Percentiles rank a stretch among this genome's conserved stretches.
These are phyloP conservation scores for Amphipoea oculea DNA, from an alignment of 2,888 invertebrate genomes.

Conservation along the genomic window DNA sequence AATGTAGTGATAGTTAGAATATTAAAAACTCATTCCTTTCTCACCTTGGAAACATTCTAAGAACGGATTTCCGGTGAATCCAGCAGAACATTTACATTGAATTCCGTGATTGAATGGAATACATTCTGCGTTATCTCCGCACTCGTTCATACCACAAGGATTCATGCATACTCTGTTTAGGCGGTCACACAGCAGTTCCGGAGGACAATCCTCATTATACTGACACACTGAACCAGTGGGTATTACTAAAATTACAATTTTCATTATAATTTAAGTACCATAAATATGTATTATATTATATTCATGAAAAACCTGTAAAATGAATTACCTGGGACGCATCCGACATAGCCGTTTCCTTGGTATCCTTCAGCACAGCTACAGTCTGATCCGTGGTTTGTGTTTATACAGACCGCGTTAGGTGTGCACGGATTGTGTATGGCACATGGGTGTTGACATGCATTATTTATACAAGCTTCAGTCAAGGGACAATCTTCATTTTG, in stretches of 20 bases:
- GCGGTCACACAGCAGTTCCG: slow-evolving; percentile 95
- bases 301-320: background rate
- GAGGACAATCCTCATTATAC: slow-evolving; percentile 97
- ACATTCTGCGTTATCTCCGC: slow-evolving; percentile 96
- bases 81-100: slow-evolving; percentile 93
- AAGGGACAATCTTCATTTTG: slow-evolving; percentile 96
- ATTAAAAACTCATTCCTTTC: slow-evolving; percentile 14
- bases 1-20: background rate
- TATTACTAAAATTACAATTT: slow-evolving; percentile 77
- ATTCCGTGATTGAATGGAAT: slow-evolving; percentile 94
- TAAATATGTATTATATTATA: background rate
- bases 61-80: slow-evolving; percentile 94
- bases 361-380: slow-evolving; percentile 96
- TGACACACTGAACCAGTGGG: slow-evolving; percentile 92
- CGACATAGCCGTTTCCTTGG: slow-evolving; percentile 96
- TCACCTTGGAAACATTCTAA: slow-evolving; percentile 92
- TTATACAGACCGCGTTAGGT: slow-evolving; percentile 95
- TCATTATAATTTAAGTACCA: slow-evolving; percentile 19
- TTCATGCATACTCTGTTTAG: slow-evolving; percentile 95
- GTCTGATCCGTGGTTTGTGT: slow-evolving; percentile 96
- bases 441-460: slow-evolving; percentile 96
- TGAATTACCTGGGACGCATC: slow-evolving; percentile 93
- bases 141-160: slow-evolving; percentile 94
- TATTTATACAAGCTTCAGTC: slow-evolving; percentile 96
- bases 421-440: slow-evolving; percentile 96